phyloP scores from a whole-genome alignment of 2,888 invertebrate genomes.

The Orchesella flavescens region DNA sequence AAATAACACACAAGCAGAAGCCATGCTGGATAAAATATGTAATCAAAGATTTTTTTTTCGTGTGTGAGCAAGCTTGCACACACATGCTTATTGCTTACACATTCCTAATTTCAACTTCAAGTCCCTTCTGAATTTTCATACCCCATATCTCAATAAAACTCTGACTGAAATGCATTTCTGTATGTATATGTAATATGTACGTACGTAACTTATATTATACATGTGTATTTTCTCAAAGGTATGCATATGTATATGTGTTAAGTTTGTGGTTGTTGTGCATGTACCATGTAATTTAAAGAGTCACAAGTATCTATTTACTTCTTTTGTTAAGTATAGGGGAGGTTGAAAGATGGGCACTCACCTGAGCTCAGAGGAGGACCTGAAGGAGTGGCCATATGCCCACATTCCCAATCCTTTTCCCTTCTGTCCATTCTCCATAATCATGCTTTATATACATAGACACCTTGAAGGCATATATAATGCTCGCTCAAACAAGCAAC shows the following conservation, averaged over 20 bases:
- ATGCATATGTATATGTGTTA: no score
- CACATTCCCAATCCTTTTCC: constrained; percentile 53
- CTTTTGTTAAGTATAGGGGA: constrained; percentile 45
- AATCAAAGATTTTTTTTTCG: no score
- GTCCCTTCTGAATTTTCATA: constrained; percentile 1
- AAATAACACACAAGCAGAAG: no score
- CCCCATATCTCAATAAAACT: not conserved
- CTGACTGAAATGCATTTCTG: not conserved
- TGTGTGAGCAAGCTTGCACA: no score
- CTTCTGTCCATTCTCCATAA: constrained; percentile 49
- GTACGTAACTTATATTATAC: not conserved
- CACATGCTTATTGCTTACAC: no score
- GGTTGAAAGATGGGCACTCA: constrained; percentile 54
- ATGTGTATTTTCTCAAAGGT: no score
- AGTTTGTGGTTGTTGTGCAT: constrained; percentile 46
- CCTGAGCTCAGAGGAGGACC: constrained; percentile 59
- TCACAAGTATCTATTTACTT: constrained; percentile 48
- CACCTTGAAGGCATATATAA: constrained; percentile 33
- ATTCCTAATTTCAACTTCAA: no score
- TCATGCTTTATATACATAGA: constrained; percentile 18
- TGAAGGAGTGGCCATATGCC: constrained; percentile 58
- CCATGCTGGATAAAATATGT: no score
- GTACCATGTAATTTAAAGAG: constrained; percentile 53
- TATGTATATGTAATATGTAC: constrained; percentile 6
- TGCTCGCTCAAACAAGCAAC: constrained; percentile 50